Evolutionary conservation across 2,797 vertebrate genomes (phyloP).

Genomic region (Huso huso): DNA sequence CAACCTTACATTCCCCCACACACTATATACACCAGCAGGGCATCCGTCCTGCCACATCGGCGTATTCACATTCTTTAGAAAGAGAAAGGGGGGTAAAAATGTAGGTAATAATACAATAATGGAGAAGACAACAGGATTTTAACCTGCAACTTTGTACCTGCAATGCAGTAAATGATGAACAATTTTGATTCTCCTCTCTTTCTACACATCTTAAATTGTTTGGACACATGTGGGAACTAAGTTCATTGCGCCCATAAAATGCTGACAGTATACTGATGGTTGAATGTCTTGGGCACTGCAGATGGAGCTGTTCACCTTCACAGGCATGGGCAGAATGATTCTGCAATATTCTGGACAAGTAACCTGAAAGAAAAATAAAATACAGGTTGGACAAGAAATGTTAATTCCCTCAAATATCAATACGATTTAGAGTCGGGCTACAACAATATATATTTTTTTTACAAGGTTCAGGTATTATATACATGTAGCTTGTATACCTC

Average conservation of each 20-base stretch:
- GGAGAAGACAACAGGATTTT: no score
- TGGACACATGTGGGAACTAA: conserved; percentile 49
- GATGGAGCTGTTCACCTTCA: conserved; percentile 75
- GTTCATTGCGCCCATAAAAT: conserved; percentile 67
- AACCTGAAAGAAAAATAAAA: conserved; percentile 64
- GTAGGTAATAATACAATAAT: no score
- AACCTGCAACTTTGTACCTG: conserved; percentile 61
- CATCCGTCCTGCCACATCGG: not conserved
- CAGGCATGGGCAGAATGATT: conserved; percentile 83
- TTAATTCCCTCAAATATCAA: not conserved
- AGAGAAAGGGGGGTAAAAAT: no score
- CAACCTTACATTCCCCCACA: not conserved
- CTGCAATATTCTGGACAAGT: conserved; percentile 85
- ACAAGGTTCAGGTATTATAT: not conserved
- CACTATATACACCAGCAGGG: not conserved
- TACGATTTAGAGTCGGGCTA: not conserved
- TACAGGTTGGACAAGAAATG: no score
- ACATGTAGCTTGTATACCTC: no score
- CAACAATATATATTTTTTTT: not conserved
- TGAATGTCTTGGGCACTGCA: conserved; percentile 87
- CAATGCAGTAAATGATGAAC: conserved; percentile 74
- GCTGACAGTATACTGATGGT: conserved; percentile 85
- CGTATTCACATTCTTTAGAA: no score
- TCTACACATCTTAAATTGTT: conserved; percentile 13
- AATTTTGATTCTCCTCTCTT: conserved; percentile 47